Evolutionary conservation across 2,113 vertebrate genomes (phyloP).

Genomic region (Zosterops hypoxanthus): DNA sequence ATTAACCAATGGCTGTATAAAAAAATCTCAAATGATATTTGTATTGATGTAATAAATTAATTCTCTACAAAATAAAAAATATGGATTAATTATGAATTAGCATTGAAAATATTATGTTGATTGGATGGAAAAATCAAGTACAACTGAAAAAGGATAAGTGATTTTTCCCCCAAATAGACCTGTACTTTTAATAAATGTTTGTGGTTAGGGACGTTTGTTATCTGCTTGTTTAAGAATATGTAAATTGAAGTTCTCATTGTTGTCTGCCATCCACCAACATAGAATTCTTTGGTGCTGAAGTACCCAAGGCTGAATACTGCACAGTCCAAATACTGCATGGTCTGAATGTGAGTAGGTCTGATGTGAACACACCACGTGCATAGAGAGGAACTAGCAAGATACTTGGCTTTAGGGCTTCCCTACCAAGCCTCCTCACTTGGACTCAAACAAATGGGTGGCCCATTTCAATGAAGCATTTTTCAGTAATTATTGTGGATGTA

Average conservation of each 20-base stretch:
- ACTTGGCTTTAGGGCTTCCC: background rate
- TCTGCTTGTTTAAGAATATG: background rate
- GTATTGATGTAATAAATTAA: background rate
- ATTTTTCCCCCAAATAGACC: background rate
- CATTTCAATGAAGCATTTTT: background rate
- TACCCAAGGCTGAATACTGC: background rate
- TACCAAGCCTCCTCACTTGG: background rate
- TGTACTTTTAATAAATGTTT: background rate
- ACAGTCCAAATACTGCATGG: background rate
- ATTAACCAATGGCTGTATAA: background rate
- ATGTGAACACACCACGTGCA: fast-evolving
- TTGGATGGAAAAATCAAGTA: background rate
- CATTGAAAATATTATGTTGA: background rate
- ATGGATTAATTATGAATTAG: background rate
- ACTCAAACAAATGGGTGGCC: background rate
- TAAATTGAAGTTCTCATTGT: background rate
- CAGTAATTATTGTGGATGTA: background rate
- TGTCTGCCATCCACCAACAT: background rate
- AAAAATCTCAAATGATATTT: background rate
- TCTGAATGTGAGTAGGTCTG: background rate
- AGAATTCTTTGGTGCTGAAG: background rate
- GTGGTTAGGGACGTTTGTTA: background rate
- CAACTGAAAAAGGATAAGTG: background rate
- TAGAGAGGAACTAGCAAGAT: background rate
- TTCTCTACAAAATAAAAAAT: background rate